phyloP scores from a whole-genome alignment of 2,888 invertebrate genomes.

The Synanthedon andrenaeformis region DNA sequence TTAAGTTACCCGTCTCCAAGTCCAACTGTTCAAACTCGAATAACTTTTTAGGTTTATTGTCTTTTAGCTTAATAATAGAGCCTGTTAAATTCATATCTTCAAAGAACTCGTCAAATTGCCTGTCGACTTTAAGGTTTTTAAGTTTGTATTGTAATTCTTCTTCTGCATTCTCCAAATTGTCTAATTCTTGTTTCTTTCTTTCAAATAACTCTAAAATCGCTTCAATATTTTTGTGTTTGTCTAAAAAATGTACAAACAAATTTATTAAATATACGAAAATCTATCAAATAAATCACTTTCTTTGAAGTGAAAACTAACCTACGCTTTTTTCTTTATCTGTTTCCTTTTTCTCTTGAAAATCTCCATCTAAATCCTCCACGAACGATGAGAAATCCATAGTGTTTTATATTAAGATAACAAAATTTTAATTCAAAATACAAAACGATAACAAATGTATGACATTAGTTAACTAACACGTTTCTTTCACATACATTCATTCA shows the following conservation, averaged over 20 bases:
- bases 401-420: too few relatives aligned
- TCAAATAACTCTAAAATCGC: conserved; percentile 42
- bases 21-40: conserved; percentile 54
- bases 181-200: conserved; percentile 45
- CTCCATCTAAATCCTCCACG: too few relatives aligned
- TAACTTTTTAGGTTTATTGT: conserved; percentile 21
- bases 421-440: too few relatives aligned
- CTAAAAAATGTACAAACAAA: conserved; percentile 20
- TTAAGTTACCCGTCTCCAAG: conserved; percentile 46
- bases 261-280: background rate
- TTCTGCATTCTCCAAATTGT: conserved; percentile 26
- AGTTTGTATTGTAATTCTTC: conserved; percentile 40
- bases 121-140: conserved; percentile 40
- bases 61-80: conserved; percentile 33
- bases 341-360: too few relatives aligned
- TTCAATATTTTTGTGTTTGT: conserved; percentile 34
- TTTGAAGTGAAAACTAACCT: background rate
- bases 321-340: too few relatives aligned
- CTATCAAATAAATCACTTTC: background rate
- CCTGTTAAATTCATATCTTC: conserved; percentile 53
- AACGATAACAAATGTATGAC: too few relatives aligned
- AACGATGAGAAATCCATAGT: too few relatives aligned
- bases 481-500: too few relatives aligned
- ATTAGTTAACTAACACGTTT: too few relatives aligned
- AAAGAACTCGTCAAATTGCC: conserved; percentile 47